These are phyloP conservation scores for Scaptomyza caliginosa DNA, from an alignment of 2,888 invertebrate species.

Conservation along the genomic window DNA sequence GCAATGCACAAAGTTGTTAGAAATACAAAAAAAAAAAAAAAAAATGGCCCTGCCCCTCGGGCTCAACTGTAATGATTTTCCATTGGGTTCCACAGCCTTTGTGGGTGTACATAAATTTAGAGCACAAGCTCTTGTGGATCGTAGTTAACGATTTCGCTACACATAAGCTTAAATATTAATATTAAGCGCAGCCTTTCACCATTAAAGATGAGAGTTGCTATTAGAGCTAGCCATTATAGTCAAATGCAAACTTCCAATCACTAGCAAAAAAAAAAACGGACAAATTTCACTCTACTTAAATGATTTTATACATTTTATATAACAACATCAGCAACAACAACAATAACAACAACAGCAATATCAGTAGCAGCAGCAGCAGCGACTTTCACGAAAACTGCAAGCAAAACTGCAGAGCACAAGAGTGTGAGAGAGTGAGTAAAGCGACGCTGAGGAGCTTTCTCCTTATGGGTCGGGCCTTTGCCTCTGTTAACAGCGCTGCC, in stretches of 20 bases:
- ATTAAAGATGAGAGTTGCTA: conserved; percentile 12
- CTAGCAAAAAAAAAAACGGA: conserved; percentile 37
- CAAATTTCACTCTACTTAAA: conserved; percentile 77
- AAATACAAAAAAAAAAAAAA: conserved; percentile 24
- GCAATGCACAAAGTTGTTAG: conserved; percentile 58
- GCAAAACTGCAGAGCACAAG: conserved; percentile 64
- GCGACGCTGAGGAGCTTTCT: conserved; percentile 67
- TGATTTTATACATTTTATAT: conserved; percentile 76
- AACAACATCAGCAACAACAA: conserved; percentile 48
- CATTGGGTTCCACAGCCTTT: neutral
- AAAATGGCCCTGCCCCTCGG: neutral
- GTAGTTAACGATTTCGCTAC: neutral
- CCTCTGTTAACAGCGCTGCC: conserved; percentile 29
- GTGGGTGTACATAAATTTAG: neutral
- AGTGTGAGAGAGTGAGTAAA: neutral
- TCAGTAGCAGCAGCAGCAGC: conserved; percentile 13
- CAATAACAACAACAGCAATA: neutral
- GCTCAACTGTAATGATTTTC: neutral
- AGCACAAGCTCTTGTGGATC: neutral
- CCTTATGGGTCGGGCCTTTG: conserved; percentile 54
- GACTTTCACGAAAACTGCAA: conserved; percentile 79
- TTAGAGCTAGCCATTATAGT: conserved; percentile 25
- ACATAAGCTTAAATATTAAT: neutral
- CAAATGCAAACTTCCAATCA: conserved; percentile 46
- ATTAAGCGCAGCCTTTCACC: conserved; percentile 30